phyloP scores from a whole-genome alignment of 2,797 vertebrate genomes.

The Falco berigora region DNA sequence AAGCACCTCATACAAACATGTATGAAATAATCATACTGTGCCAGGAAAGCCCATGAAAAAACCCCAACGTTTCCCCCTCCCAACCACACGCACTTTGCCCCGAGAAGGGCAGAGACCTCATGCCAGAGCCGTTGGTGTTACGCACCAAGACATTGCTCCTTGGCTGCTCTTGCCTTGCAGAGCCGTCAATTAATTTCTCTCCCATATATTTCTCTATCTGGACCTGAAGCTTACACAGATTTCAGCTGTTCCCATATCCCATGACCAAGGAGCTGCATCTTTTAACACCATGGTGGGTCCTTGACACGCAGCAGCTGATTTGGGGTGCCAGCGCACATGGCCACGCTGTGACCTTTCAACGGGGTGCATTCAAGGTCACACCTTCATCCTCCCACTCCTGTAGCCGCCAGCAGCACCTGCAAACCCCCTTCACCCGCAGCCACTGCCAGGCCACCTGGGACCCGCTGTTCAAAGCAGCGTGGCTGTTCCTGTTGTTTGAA shows the following conservation, averaged over 20 bases:
- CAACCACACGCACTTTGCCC: not conserved
- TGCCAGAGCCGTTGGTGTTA: not conserved
- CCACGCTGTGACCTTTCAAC: rapidly evolving
- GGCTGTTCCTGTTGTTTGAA: not conserved
- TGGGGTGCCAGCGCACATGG: not conserved
- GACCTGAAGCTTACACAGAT: not conserved
- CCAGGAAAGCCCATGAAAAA: not conserved
- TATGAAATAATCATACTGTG: not conserved
- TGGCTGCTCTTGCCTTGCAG: not conserved
- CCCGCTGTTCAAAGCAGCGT: rapidly evolving
- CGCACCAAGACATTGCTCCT: not conserved
- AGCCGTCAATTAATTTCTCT: not conserved
- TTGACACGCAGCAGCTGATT: not conserved
- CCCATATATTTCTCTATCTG: not conserved
- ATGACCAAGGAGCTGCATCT: not conserved
- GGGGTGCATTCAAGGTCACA: not conserved
- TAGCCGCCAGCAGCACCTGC: not conserved
- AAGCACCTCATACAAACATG: slow-evolving; percentile 28
- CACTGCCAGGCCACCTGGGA: not conserved
- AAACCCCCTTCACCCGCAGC: not conserved
- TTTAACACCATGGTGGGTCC: rapidly evolving
- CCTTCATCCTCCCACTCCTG: not conserved
- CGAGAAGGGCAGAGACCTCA: not conserved
- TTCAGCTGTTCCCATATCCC: not conserved
- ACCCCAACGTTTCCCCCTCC: not conserved